Percentiles rank a stretch among this genome's conserved stretches.
These are phyloP conservation scores for Coregonus sp. DNA, from an alignment of 2,797 vertebrate genomes.

Conservation along the genomic window DNA sequence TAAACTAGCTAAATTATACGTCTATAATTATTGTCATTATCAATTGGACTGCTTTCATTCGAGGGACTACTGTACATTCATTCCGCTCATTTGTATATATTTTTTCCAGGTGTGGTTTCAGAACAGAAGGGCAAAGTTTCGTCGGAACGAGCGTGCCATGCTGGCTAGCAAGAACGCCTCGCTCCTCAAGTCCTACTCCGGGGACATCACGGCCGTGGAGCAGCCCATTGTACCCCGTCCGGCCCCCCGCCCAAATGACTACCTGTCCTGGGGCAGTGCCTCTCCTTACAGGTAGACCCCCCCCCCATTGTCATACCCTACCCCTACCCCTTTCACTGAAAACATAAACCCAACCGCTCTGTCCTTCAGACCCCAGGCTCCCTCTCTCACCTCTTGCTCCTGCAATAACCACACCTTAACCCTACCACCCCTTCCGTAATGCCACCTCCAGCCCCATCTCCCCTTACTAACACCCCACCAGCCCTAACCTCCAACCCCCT, in stretches of 20 bases:
- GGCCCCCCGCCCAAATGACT: constrained; percentile 92
- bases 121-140: constrained; percentile 96
- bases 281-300: constrained; percentile 90
- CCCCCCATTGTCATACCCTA: neutral
- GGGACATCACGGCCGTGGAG: constrained; percentile 93
- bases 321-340: neutral
- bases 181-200: constrained; percentile 94
- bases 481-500: neutral
- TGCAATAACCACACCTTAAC: neutral
- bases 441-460: neutral
- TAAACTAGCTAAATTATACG: neutral
- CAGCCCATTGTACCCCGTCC: constrained; percentile 96
- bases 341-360: neutral
- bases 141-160: constrained; percentile 94
- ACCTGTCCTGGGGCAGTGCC: constrained; percentile 94
- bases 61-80: neutral
- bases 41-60: neutral
- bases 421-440: neutral
- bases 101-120: constrained; percentile 95
- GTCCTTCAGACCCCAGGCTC: neutral
- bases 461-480: neutral
- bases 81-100: neutral
- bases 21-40: neutral
- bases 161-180: constrained; percentile 97
- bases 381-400: neutral